These are phyloP conservation scores for Biston betularia DNA, from an alignment of 2,888 invertebrate genomes.

Conservation along the genomic window DNA sequence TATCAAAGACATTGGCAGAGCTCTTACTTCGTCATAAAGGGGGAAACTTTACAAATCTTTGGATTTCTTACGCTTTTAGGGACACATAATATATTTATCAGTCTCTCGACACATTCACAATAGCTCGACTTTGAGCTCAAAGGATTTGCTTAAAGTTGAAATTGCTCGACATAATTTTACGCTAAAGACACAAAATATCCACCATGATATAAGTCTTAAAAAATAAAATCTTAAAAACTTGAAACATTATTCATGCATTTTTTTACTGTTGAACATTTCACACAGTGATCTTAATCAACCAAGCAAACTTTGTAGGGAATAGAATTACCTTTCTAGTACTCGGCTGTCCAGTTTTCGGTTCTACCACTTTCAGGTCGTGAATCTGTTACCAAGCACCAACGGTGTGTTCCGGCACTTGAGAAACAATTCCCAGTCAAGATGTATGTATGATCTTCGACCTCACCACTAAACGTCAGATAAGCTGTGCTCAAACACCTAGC, in stretches of 20 bases:
- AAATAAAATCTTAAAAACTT: conserved; percentile 8
- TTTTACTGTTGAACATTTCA: background rate
- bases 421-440: too few species aligned
- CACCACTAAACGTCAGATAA: too few species aligned
- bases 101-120: conserved; percentile 82
- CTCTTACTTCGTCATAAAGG: conserved; percentile 80
- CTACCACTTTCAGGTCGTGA: too few species aligned
- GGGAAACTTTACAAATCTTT: conserved; percentile 84
- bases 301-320: too few species aligned
- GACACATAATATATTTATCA: conserved; percentile 84
- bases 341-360: too few species aligned
- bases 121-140: conserved; percentile 72
- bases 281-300: too few species aligned
- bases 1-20: conserved; percentile 81
- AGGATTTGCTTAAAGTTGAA: conserved; percentile 70
- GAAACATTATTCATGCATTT: conserved; percentile 7
- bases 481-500: too few species aligned
- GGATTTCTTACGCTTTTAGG: conserved; percentile 83
- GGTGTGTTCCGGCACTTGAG: too few species aligned
- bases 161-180: conserved; percentile 65
- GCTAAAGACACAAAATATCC: conserved; percentile 7
- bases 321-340: too few species aligned
- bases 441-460: too few species aligned
- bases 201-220: too few species aligned
- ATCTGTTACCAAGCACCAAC: too few species aligned